Percentiles rank a stretch among this genome's conserved stretches.
phyloP scores from a whole-genome alignment of 2,888 invertebrate species.

The Drosophila barbarae region DNA sequence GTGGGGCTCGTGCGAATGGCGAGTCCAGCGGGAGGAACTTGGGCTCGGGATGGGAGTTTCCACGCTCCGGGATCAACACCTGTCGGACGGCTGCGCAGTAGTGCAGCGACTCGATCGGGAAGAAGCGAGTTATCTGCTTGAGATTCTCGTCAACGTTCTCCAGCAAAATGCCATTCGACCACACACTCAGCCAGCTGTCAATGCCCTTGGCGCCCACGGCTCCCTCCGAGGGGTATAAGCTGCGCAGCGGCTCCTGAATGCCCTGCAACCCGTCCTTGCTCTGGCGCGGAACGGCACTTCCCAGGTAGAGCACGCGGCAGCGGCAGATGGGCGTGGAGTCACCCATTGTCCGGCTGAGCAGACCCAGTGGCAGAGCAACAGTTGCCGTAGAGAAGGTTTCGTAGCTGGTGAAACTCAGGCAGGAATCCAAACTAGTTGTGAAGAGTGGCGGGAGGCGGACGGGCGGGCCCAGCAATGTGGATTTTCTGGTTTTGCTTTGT shows the following conservation, averaged over 20 bases:
- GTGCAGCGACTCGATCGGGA: constrained; percentile 96
- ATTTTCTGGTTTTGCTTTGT: constrained; percentile 77
- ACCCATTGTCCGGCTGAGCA: constrained; percentile 79
- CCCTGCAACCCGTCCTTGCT: constrained; percentile 98
- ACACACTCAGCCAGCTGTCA: constrained; percentile 97
- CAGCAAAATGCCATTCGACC: constrained; percentile 96
- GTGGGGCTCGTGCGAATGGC: constrained; percentile 95
- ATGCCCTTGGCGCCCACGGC: constrained; percentile 93
- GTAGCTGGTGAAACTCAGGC: constrained; percentile 6
- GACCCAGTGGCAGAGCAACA: constrained; percentile 5
- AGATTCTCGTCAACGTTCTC: constrained; percentile 98
- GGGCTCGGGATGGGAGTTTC: constrained; percentile 85
- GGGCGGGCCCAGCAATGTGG: constrained; percentile 66
- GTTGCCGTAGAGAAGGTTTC: constrained; percentile 1
- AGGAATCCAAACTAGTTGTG: constrained; percentile 5
- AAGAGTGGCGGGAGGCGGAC: not conserved
- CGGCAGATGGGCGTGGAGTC: constrained; percentile 97
- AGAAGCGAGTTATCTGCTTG: constrained; percentile 95
- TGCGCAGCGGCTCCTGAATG: constrained; percentile 97
- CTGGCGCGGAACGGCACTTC: constrained; percentile 97
- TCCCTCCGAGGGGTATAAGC: constrained; percentile 96
- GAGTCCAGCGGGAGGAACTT: constrained; percentile 97
- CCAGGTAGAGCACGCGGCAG: constrained; percentile 97
- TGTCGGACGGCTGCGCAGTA: constrained; percentile 97
- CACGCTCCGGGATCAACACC: constrained; percentile 86